Evolutionary conservation across 1,140 invertebrate genomes (phyloP).

Genomic region (Gonatopus flavifemur): DNA sequence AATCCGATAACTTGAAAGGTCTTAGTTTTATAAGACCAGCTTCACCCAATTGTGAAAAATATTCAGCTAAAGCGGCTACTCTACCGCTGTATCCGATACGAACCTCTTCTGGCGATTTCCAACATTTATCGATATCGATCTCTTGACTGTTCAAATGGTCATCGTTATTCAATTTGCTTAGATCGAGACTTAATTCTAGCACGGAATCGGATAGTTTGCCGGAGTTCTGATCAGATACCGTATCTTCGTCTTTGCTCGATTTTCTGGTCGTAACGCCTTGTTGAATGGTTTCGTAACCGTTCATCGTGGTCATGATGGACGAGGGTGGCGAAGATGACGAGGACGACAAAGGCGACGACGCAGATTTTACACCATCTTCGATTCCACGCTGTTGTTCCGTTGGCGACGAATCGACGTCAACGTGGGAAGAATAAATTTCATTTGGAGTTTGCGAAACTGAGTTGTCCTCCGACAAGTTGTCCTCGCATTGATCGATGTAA

Average conservation of each 20-base stretch:
- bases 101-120: constrained; percentile 65
- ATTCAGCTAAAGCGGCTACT: constrained; percentile 65
- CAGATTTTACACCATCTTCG: no score
- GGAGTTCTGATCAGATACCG: not conserved
- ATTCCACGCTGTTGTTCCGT: no score
- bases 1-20: constrained; percentile 29
- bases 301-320: not conserved
- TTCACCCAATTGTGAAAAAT: constrained; percentile 60
- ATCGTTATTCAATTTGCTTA: constrained; percentile 48
- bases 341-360: no score
- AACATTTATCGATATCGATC: constrained; percentile 56
- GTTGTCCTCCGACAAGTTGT: not conserved
- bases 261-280: not conserved
- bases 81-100: constrained; percentile 59
- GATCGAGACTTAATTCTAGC: constrained; percentile 48
- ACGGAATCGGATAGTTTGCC: constrained; percentile 5
- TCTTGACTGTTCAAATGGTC: constrained; percentile 54
- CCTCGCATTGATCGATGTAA: constrained; percentile 42
- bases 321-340: not conserved
- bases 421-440: no score
- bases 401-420: constrained; percentile 7
- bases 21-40: constrained; percentile 49
- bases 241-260: not conserved
- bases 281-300: not conserved
- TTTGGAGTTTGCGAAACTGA: no score